Evolutionary conservation across 2,797 vertebrate species (phyloP).

Genomic region (Cyclopterus lumpus): DNA sequence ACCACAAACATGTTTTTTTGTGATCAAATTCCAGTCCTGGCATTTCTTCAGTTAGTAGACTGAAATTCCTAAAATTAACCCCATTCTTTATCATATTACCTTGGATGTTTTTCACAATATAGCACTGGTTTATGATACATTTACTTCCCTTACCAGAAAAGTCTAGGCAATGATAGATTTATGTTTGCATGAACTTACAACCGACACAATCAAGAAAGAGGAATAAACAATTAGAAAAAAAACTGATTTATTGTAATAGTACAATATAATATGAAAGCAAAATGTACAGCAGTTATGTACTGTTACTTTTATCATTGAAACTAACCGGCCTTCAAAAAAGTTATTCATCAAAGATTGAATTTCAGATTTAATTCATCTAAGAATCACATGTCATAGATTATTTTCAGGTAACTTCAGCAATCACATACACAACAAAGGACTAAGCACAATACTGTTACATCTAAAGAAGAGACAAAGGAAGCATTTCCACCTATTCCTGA

Average conservation of each 20-base stretch:
- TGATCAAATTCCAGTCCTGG: not conserved
- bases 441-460: slow-evolving; percentile 59
- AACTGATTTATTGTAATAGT: slow-evolving; percentile 73
- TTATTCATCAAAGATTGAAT: slow-evolving; percentile 44
- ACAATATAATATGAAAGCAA: slow-evolving; percentile 69
- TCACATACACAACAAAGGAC: slow-evolving; percentile 52
- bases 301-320: slow-evolving; percentile 58
- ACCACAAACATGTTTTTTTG: not conserved
- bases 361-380: slow-evolving; percentile 50
- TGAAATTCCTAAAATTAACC: not conserved
- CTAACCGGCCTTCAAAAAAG: slow-evolving; percentile 66
- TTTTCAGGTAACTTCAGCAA: slow-evolving; percentile 62
- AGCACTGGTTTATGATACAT: not conserved
- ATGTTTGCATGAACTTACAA: not conserved
- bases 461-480: slow-evolving; percentile 42
- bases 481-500: slow-evolving; percentile 70
- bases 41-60: not conserved
- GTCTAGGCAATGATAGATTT: not conserved
- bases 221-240: slow-evolving; percentile 63
- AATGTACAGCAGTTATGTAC: slow-evolving; percentile 77
- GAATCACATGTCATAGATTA: slow-evolving; percentile 58
- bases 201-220: not conserved
- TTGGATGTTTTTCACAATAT: not conserved
- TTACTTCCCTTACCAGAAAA: not conserved
- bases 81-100: not conserved